Evolutionary conservation across 2,797 vertebrate genomes (phyloP).

Genomic region (Erethizon dorsatum): DNA sequence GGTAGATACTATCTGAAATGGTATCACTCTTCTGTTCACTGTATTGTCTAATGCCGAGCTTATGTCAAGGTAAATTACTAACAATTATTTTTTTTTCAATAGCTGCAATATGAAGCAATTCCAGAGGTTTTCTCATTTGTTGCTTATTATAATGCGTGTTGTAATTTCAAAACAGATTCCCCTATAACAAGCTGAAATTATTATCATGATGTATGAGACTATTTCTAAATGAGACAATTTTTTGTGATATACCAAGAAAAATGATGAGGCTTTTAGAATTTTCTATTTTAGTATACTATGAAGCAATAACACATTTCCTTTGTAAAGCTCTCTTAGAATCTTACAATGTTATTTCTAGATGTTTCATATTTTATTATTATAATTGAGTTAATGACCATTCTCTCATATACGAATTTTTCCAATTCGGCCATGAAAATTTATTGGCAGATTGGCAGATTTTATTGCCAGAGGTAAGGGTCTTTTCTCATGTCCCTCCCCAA

Average conservation of each 20-base stretch:
- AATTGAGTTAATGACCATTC: conserved; percentile 61
- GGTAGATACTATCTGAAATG: conserved; percentile 53
- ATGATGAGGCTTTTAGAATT: conserved; percentile 43
- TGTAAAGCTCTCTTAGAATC: conserved; percentile 39
- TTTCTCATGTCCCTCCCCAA: neutral
- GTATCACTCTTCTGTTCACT: conserved; percentile 56
- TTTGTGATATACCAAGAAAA: conserved; percentile 63
- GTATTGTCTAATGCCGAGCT: conserved; percentile 62
- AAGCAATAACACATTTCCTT: conserved; percentile 63
- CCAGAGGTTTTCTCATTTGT: neutral
- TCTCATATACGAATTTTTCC: neutral
- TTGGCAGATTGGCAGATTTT: conserved; percentile 28
- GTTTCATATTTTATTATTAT: conserved; percentile 53
- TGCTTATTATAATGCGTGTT: conserved; percentile 63
- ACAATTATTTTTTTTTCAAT: conserved; percentile 70
- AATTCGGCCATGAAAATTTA: neutral
- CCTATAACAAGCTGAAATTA: conserved; percentile 60
- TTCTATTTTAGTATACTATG: conserved; percentile 63
- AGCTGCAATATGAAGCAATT: conserved; percentile 28
- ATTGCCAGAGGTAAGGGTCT: neutral
- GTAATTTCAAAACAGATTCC: conserved; percentile 70
- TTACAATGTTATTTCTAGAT: conserved; percentile 30
- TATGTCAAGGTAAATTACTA: conserved; percentile 71
- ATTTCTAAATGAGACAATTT: conserved; percentile 54
- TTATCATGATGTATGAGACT: conserved; percentile 59